Evolutionary conservation across 2,797 vertebrate genomes (phyloP), one percentile per base, ranked within the genome.

Genomic region (Echeneis naucrates): DNA sequence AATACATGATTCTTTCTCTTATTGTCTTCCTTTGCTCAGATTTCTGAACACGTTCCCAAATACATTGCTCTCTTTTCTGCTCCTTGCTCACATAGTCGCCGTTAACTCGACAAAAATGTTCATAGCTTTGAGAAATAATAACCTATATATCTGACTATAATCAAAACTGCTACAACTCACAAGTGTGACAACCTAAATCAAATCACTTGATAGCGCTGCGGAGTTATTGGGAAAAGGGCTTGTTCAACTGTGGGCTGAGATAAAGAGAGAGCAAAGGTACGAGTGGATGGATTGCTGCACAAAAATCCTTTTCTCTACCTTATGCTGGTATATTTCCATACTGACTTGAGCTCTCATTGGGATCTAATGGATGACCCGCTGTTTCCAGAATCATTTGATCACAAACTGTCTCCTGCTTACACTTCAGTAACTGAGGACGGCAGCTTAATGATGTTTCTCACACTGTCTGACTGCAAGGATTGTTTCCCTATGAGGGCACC

Each of bases 371-470:
- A 81, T 78, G 44, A 80, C 19, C 37, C 59, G 62, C 56, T 57
- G 63, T 82, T 81, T 68, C 72, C 57, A 81, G 77, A 81, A 78
- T 64, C 60, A 68, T 45, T 27, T 12, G 40, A 64, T 80, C 67
- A 55, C 19, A 21, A 70, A 56, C 44, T 59, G 19, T n/a, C 42
- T 19, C 23, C 38, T 21, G 33, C 40, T 63, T 38, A 32, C 51
- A 37, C 32, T 14, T 51, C 11, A 42, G 45, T 52, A 13, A 57
- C 55, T n/a, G 35, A 38, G 19, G 10, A 55, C 64, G 51, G 42
- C 42, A 74, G 62, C 69, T 33, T 48, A 55, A 38, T 19, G 68
- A 30, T 1, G 1, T 81, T 67, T 74, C 44, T 62, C 14, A 9
- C 57, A 68, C 62, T 16, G 47, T 51, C 26, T 40, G n/a, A 40